Evolutionary conservation across 2,113 vertebrate genomes (phyloP).

Genomic region (Murina feae): DNA sequence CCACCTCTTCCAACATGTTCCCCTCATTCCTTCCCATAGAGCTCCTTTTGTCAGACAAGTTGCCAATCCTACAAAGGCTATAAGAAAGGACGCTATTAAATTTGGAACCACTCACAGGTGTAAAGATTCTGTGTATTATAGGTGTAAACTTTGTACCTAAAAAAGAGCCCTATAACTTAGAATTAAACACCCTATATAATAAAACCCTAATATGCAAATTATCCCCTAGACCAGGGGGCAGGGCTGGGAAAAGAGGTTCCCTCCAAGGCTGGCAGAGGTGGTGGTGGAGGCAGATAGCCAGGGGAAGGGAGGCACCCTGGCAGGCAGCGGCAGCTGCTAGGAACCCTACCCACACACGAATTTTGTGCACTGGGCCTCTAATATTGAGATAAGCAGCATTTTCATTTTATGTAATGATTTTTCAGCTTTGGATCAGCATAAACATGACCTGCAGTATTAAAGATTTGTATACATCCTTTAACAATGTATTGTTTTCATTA

Average conservation of each 20-base stretch:
- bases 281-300: too few relatives aligned
- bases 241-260: too few relatives aligned
- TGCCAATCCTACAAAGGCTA: neutral
- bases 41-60: neutral
- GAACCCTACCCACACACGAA: too few relatives aligned
- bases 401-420: neutral
- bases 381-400: neutral
- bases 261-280: too few relatives aligned
- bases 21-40: neutral
- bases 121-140: neutral
- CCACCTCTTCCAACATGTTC: neutral
- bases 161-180: neutral
- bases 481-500: conserved; percentile 9
- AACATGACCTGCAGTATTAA: neutral
- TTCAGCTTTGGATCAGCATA: neutral
- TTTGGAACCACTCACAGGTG: neutral
- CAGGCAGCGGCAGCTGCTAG: too few relatives aligned
- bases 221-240: too few relatives aligned
- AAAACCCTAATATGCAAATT: too few relatives aligned
- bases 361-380: neutral
- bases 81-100: neutral
- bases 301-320: too few relatives aligned
- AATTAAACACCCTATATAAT: neutral
- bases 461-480: conserved; percentile 2
- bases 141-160: neutral